A percentile compares a stretch with the other conserved stretches of the same genome.
These are phyloP conservation scores for Gobiocypris rarus DNA, from an alignment of 2,113 vertebrate genomes.

Conservation along the genomic window DNA sequence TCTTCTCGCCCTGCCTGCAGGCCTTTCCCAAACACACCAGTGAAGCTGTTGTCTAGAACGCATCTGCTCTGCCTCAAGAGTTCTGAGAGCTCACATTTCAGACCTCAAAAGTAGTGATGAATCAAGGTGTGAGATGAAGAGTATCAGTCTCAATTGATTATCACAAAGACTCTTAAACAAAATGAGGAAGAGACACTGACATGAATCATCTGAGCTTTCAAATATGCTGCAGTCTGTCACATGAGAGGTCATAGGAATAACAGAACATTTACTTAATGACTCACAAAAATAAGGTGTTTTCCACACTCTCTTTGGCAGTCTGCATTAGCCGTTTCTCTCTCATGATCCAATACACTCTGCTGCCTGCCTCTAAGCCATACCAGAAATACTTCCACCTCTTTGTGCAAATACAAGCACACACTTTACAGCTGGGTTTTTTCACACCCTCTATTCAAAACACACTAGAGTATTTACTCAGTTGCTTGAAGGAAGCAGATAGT, in stretches of 20 bases:
- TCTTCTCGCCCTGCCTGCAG: constrained; percentile 22
- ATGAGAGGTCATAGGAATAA: too few relatives aligned
- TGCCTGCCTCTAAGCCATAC: constrained; percentile 2
- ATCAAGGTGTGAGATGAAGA: background rate
- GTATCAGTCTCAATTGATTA: background rate
- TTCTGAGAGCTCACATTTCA: background rate
- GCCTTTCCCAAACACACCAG: constrained; percentile 16
- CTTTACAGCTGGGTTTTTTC: background rate
- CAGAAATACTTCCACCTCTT: background rate
- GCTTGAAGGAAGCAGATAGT: constrained; percentile 1
- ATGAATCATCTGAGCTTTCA: background rate
- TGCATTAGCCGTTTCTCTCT: background rate
- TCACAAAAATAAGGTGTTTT: background rate
- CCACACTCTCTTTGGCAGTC: background rate
- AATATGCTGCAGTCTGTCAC: background rate
- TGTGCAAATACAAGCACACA: constrained; percentile 26
- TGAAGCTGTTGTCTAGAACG: background rate
- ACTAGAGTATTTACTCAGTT: constrained; percentile 20
- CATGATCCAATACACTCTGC: background rate
- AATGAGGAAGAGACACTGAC: background rate
- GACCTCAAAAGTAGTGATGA: background rate
- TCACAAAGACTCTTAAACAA: background rate
- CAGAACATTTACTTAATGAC: too few relatives aligned
- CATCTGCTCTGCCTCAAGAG: background rate
- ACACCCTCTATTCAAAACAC: constrained; percentile 8